Base-by-base conservation (phyloP, 1,140 invertebrate genomes). In the Popillia japonica region DNA sequence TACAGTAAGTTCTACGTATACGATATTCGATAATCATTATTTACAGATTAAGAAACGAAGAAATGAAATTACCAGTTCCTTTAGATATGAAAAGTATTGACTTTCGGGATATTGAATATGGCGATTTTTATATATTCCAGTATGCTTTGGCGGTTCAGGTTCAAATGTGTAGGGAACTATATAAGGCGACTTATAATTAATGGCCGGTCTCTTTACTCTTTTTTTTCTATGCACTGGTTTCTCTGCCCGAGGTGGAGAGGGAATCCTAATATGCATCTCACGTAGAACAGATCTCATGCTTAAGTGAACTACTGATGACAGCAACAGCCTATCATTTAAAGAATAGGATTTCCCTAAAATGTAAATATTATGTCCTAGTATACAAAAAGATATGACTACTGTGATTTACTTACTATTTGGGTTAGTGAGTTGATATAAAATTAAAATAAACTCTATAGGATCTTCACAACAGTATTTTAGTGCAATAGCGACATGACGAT, bases 251-350 rank as follows among this genome's bases (percentile, higher is more conserved):
- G 85, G 85, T 20, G 85, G 85, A 14, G 85, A 86, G 14, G 85
- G 85, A 44, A 86, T 83, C 44, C 85, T 78, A 8, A 86, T 73
- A 77, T 86, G 85, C 14, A 86, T 76, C 79, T 86, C 85, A 74
- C 80, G 80, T 17, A 86, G 77, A 22, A 84, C 85, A n/a, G 79
- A 27, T 59, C 75, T 75, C 72, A 86, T 83, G 3, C 81, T 82
- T 20, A 86, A 74, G 81, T 86, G 85, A 20, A 82, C 82, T 7
- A 86, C 83, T 8, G 81, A 78, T 20, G 84, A 85, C 17, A 86
- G 73, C 9, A 86, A 72, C 9, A 86, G 55, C 59, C 83, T 80
- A 77, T 82, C 81, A 61, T 80, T 80, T 17, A 82, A 41, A 6
- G 61, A 61, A 73, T 82, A 83, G 11, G 41, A 9, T 10, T 44